These are phyloP conservation scores for Apomyelois bistriatella DNA, from an alignment of 2,888 invertebrate species.

Conservation along the genomic window DNA sequence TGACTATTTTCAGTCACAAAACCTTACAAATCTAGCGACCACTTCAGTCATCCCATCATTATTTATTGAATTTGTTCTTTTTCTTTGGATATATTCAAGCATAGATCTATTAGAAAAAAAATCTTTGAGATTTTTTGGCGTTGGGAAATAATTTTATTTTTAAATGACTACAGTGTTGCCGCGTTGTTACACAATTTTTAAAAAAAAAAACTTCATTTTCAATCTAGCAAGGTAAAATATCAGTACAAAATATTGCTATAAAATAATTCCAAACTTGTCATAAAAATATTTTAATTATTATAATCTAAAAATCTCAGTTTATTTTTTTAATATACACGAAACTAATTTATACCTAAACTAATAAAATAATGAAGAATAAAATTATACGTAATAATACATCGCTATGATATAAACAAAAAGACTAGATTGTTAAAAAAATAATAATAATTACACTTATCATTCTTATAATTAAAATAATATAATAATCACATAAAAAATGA, in stretches of 20 bases:
- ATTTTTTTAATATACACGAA: slow-evolving; percentile 11
- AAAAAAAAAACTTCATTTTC: neutral
- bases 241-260: slow-evolving; percentile 5
- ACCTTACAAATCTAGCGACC: no score
- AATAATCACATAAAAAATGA: slow-evolving; percentile 35
- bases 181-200: neutral
- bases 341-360: slow-evolving; percentile 26
- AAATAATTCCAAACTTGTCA: slow-evolving; percentile 2
- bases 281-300: slow-evolving; percentile 3
- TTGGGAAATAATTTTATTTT: neutral
- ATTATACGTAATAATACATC: slow-evolving; percentile 55
- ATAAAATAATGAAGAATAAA: slow-evolving; percentile 35
- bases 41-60: neutral
- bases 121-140: slow-evolving; percentile 10
- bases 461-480: slow-evolving; percentile 29
- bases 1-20: no score
- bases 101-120: slow-evolving; percentile 1
- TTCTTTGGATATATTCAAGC: slow-evolving; percentile 4
- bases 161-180: neutral
- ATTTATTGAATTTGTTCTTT: neutral
- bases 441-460: slow-evolving; percentile 40
- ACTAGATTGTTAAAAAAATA: slow-evolving; percentile 74
- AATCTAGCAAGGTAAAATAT: neutral
- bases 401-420: slow-evolving; percentile 58
- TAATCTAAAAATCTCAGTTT: slow-evolving; percentile 18